Conservation (phyloP, 2,797 vertebrate species). For the Botia almorhae region DNA sequence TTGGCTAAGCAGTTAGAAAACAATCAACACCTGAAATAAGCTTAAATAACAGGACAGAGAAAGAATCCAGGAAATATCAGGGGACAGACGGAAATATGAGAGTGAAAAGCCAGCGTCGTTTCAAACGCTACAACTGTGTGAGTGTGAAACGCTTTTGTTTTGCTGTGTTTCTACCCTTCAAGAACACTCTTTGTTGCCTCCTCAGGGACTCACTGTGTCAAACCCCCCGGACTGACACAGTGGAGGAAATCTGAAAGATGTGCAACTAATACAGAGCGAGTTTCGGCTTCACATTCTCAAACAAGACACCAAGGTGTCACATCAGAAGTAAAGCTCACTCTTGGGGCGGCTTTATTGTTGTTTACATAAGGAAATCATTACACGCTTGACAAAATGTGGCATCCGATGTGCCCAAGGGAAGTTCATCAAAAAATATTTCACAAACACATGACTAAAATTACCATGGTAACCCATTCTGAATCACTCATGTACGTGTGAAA, state of each 20-base stretch:
- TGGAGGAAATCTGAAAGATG: constrained; percentile 29
- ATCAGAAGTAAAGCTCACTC: constrained; percentile 72
- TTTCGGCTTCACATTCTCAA: constrained; percentile 13
- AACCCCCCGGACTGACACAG: constrained; percentile 26
- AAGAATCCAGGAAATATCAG: not conserved
- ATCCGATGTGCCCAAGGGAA: constrained; percentile 65
- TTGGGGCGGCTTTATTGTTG: constrained; percentile 75
- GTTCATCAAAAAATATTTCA: constrained; percentile 69
- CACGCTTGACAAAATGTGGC: constrained; percentile 72
- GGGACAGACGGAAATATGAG: not conserved
- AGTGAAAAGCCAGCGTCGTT: constrained; percentile 12
- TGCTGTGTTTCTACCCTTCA: constrained; percentile 13
- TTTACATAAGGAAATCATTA: constrained; percentile 72
- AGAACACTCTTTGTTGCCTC: constrained; percentile 27
- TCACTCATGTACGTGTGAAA: constrained; percentile 53
- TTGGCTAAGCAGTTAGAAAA: not conserved
- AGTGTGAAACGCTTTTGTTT: constrained; percentile 23
- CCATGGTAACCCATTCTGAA: constrained; percentile 70
- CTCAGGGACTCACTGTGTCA: constrained; percentile 17
- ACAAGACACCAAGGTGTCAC: constrained; percentile 68
- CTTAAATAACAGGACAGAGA: not conserved
- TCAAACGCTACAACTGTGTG: not conserved
- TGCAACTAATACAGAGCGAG: constrained; percentile 19
- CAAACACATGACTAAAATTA: constrained; percentile 68
- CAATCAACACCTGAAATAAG: not conserved